A percentile compares a stretch with the other conserved stretches of the same genome.
Conservation (phyloP, 2,113 vertebrate species). For the Ciconia stormi region DNA sequence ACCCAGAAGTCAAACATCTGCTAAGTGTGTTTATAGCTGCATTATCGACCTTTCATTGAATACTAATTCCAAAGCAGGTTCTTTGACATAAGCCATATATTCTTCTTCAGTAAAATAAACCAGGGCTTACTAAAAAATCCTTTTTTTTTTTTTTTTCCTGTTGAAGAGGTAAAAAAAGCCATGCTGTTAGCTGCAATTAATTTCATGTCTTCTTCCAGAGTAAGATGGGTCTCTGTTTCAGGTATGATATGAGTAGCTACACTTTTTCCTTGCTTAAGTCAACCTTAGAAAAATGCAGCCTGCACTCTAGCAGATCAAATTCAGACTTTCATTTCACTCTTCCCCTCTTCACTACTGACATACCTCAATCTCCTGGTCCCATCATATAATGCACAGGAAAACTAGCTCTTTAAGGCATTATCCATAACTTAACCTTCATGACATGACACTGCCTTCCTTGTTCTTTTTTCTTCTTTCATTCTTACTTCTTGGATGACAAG, state of each 20-base stretch:
- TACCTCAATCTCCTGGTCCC: background rate
- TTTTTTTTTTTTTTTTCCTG: accelerated
- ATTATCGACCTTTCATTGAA: background rate
- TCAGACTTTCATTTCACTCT: background rate
- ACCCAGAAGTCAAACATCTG: constrained; percentile 4
- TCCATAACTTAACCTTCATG: background rate
- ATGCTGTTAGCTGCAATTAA: background rate
- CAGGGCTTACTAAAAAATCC: background rate
- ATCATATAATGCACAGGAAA: background rate
- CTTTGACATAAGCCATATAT: background rate
- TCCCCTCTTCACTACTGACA: background rate
- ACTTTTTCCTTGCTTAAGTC: background rate
- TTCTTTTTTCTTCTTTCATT: background rate
- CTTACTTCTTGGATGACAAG: background rate
- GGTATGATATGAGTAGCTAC: background rate
- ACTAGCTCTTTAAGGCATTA: background rate
- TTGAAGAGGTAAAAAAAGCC: background rate
- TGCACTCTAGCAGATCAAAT: background rate
- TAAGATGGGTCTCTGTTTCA: background rate
- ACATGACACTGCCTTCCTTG: background rate
- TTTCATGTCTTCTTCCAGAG: background rate
- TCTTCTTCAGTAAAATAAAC: background rate
- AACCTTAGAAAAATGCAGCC: background rate
- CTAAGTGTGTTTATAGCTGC: background rate
- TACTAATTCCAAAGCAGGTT: background rate